Conservation (phyloP, 2,113 vertebrate genomes). For the Corynorhinus townsendii region DNA sequence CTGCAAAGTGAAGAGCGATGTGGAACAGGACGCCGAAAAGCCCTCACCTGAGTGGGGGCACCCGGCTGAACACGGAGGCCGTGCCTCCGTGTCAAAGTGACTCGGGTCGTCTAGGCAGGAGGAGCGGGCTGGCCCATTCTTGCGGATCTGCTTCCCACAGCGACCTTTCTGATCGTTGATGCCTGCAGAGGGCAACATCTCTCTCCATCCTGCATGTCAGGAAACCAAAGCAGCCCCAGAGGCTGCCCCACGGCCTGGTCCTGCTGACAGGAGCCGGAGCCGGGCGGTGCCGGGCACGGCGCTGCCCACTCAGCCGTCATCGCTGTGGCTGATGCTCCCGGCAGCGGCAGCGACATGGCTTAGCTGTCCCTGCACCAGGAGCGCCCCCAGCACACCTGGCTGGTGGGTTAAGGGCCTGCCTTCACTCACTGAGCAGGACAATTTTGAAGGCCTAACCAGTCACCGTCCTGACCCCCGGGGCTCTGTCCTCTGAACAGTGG, state of each 20-base stretch:
- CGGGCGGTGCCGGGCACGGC: neutral
- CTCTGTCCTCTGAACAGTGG: neutral
- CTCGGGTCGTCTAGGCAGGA: neutral
- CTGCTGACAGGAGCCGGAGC: neutral
- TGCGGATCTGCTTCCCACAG: slow-evolving; percentile 29
- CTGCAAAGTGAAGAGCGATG: slow-evolving; percentile 36
- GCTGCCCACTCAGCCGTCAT: neutral
- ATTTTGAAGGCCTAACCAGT: neutral
- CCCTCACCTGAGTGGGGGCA: slow-evolving; percentile 46
- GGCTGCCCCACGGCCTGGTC: neutral
- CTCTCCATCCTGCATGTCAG: neutral
- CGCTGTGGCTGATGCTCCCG: neutral
- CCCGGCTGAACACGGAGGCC: slow-evolving; percentile 34
- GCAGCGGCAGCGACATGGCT: neutral
- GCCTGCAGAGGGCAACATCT: neutral
- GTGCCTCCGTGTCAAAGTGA: slow-evolving; percentile 11
- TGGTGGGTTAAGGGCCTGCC: neutral
- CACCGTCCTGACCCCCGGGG: neutral
- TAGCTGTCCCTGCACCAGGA: neutral
- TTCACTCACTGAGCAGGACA: neutral
- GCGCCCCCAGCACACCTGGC: neutral
- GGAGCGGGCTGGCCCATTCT: neutral
- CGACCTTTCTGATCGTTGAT: neutral
- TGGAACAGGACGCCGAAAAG: neutral
- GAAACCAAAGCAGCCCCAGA: neutral